Evolutionary conservation across 2,888 invertebrate genomes (phyloP), one percentile per base, ranked within the genome.

Genomic region (Ophioninae sp.): DNA sequence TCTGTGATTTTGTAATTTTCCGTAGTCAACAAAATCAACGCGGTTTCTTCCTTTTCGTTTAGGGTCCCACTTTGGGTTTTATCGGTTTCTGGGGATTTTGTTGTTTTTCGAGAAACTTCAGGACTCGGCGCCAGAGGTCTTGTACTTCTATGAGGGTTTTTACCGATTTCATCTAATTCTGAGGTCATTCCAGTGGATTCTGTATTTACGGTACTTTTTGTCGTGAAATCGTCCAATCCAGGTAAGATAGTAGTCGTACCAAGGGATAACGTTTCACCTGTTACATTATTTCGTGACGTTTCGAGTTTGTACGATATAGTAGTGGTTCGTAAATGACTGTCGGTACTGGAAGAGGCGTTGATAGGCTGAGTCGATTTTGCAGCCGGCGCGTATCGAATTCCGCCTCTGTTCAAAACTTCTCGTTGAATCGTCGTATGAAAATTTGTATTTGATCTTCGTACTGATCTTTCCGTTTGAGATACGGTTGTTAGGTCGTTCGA

Each of bases 341-440:
- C 63, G 23, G n/a, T 74, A 51, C 61, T 56, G n/a, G 56, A 51
- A 2, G 72, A 59, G 22, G 64, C 51, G 20, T 44, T 23, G 30
- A 37, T n/a, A 0, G 41, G 68, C 39, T 22, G 3, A 3, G 7
- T 41, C 9, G 73, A 37, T 65, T 64, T 77, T 6, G 51, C 17
- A 6, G n/a, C 10, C 20, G 59, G 17, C 1, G 80, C 71, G 10
- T 63, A 84, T 67, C 83, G 83, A 30, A 71, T 71, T 75, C 81
- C 65, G 17, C 83, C 83, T 79, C 81, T 75, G 10, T 67, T 67
- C 0, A 56, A 63, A n/a, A 10, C 7, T 17, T 13, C 78, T 22
- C 17, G 41, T 13, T 51, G 23, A n/a, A 61, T 79, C 22, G 71
- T 61, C 6, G 41, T 75, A 23, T 58, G 7, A 6, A 23, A 0